Conservation (phyloP, 1,140 invertebrate species). For the Plodia interpunctella region DNA sequence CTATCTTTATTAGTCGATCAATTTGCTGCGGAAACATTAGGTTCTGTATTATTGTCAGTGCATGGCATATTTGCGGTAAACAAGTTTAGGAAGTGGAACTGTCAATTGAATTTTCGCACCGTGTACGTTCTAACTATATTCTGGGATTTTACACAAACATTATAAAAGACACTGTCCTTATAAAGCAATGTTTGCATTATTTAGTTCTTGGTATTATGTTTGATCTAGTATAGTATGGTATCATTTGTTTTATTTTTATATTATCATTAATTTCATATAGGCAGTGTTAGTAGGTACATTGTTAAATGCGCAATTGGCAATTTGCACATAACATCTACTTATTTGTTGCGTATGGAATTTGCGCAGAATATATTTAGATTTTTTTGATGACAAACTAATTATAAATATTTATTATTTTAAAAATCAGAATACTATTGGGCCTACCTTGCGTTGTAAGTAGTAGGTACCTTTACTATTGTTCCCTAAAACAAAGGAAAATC, state of each 20-base stretch:
- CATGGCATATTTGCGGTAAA: background rate
- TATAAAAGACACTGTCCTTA: background rate
- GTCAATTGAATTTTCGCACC: background rate
- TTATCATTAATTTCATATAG: constrained; percentile 21
- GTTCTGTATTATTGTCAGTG: background rate
- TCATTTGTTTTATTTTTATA: constrained; percentile 30
- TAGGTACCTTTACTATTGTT: too few species aligned
- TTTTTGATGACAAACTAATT: too few species aligned
- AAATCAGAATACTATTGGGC: too few species aligned
- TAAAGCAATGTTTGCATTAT: constrained; percentile 11
- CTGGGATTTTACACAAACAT: background rate
- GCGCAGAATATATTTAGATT: too few species aligned
- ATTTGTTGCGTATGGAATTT: too few species aligned
- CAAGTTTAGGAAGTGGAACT: background rate
- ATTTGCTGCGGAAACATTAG: background rate
- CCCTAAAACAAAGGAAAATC: background rate
- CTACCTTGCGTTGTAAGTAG: too few species aligned
- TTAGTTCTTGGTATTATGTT: constrained; percentile 22
- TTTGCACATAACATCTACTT: background rate
- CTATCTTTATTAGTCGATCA: background rate
- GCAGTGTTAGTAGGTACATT: background rate
- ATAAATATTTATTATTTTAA: too few species aligned
- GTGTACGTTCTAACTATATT: background rate
- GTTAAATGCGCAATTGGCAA: background rate
- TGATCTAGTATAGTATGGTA: constrained; percentile 21